Conservation (phyloP, 2,113 vertebrate species). For the Donacobius atricapilla region DNA sequence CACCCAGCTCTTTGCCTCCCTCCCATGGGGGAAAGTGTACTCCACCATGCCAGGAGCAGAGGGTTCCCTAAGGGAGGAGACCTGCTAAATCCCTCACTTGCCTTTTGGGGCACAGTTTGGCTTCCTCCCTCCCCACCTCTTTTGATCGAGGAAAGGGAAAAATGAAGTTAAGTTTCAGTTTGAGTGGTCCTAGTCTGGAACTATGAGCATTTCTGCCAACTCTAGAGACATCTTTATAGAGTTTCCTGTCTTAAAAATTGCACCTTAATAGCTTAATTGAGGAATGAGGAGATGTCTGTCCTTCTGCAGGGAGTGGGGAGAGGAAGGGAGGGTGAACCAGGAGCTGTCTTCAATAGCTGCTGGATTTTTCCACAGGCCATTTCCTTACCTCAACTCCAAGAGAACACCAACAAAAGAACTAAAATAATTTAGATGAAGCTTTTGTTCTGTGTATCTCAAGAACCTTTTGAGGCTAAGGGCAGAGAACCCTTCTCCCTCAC, state of each 20-base stretch:
- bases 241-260: conserved; percentile 31
- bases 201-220: background rate
- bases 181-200: conserved; percentile 3
- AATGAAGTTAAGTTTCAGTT: background rate
- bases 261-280: conserved; percentile 62
- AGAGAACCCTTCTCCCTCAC: background rate
- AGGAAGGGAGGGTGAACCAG: background rate
- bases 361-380: background rate
- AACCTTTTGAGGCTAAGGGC: background rate
- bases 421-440: background rate
- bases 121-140: background rate
- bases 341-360: background rate
- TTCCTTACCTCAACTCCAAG: background rate
- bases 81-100: fast-evolving
- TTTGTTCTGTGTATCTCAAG: background rate
- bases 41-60: background rate
- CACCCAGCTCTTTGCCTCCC: conserved; percentile 1
- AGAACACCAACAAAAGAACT: background rate
- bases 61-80: background rate
- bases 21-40: background rate
- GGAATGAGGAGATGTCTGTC: background rate
- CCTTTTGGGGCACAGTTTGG: background rate
- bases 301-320: background rate
- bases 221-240: background rate
- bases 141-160: background rate